Evolutionary conservation across 2,797 vertebrate species (phyloP).

Genomic region (Rhinichthys osculus): DNA sequence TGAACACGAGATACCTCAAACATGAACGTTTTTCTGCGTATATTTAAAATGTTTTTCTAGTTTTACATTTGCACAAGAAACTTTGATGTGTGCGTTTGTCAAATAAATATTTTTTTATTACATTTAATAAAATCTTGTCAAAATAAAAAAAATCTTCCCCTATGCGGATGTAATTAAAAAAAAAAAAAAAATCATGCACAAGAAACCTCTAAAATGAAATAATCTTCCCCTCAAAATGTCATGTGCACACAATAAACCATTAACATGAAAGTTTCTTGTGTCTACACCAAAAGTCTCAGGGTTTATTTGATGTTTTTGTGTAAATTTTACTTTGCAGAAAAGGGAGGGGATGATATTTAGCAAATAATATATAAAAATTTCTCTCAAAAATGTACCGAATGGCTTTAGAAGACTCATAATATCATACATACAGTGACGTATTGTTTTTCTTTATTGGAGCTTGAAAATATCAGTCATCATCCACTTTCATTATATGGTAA

Average conservation of each 20-base stretch:
- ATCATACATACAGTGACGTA: neutral
- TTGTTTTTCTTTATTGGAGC: neutral
- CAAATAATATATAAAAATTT: neutral
- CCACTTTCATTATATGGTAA: neutral
- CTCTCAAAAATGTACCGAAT: neutral
- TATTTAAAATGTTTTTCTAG: neutral
- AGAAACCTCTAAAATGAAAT: too few relatives aligned
- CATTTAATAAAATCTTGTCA: too few relatives aligned
- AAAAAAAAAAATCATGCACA: too few relatives aligned
- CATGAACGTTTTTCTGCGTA: accelerated
- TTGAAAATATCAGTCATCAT: neutral
- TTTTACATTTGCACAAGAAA: neutral
- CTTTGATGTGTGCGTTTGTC: neutral
- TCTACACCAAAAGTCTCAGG: neutral
- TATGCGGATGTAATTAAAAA: too few relatives aligned
- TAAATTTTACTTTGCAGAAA: neutral
- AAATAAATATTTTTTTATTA: neutral
- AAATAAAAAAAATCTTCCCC: neutral
- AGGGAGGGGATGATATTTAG: neutral
- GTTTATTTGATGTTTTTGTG: neutral
- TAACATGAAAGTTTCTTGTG: neutral
- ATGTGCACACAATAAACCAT: neutral
- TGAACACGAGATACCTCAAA: neutral
- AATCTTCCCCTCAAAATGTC: too few relatives aligned
- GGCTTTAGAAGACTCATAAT: neutral